These are phyloP conservation scores for Larimichthys crocea DNA, from an alignment of 2,113 vertebrate species.

Conservation along the genomic window DNA sequence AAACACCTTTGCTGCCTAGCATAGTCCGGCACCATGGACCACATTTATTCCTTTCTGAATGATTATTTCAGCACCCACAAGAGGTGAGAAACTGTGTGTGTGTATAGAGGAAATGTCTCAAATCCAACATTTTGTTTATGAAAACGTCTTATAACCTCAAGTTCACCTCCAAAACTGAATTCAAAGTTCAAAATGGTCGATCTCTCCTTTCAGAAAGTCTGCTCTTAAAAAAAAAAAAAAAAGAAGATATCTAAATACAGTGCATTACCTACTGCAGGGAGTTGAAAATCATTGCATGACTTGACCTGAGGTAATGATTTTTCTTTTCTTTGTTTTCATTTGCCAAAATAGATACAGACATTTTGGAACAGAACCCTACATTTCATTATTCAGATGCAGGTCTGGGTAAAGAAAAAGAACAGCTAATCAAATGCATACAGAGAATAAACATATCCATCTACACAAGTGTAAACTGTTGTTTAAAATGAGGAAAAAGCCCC, in stretches of 20 bases:
- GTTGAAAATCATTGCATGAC: constrained; percentile 17
- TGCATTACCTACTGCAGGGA: neutral
- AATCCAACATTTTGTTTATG: neutral
- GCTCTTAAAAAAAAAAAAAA: neutral
- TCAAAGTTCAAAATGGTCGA: neutral
- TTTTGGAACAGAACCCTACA: constrained; percentile 11
- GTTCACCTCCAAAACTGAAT: constrained; percentile 9
- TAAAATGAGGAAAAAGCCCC: neutral
- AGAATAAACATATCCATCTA: constrained; percentile 16
- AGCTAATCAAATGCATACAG: constrained; percentile 22
- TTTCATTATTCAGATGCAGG: constrained; percentile 32
- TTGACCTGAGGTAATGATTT: constrained; percentile 8
- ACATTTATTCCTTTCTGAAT: constrained; percentile 37
- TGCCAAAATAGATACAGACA: constrained; percentile 25
- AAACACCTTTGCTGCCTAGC: constrained; percentile 51
- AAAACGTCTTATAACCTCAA: neutral
- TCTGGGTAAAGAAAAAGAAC: constrained; percentile 6
- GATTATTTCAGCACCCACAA: constrained; percentile 44
- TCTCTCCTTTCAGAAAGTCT: neutral
- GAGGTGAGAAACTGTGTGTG: constrained; percentile 24
- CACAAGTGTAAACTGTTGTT: constrained; percentile 4
- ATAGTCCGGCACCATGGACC: constrained; percentile 18
- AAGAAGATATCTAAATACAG: neutral
- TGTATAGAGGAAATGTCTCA: neutral
- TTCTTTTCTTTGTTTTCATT: neutral